These are phyloP conservation scores for Contarinia nasturtii DNA, from an alignment of 1,140 invertebrate genomes.

Conservation along the genomic window DNA sequence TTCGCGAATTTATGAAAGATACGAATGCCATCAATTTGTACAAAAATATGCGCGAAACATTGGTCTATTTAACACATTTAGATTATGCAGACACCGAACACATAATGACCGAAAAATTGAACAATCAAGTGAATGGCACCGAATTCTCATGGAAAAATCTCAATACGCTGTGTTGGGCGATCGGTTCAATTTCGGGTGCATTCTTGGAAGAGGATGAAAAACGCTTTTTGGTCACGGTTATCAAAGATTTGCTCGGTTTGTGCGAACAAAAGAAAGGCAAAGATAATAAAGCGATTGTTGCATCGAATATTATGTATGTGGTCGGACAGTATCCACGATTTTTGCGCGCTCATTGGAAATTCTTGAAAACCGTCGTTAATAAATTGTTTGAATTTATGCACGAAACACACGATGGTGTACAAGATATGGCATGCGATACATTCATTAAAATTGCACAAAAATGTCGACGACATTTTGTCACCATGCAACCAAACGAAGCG, in stretches of 20 bases:
- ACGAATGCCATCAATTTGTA: slow-evolving; percentile 99
- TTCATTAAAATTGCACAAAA: slow-evolving; percentile 99
- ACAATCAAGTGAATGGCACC: slow-evolving; percentile 95
- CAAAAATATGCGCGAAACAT: slow-evolving; percentile 98
- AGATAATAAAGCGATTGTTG: slow-evolving; percentile 99
- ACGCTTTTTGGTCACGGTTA: slow-evolving; percentile 95
- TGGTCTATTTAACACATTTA: slow-evolving; percentile 97
- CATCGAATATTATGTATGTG: slow-evolving; percentile 99
- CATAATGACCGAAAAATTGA: slow-evolving; percentile 98
- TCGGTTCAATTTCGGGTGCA: slow-evolving; percentile 92
- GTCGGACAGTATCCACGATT: slow-evolving; percentile 99
- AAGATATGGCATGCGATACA: slow-evolving; percentile 99
- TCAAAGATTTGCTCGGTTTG: slow-evolving; percentile 92
- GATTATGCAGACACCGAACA: slow-evolving; percentile 94
- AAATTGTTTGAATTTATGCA: slow-evolving; percentile 99
- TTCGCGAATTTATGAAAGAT: slow-evolving; percentile 99
- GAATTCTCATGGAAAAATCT: slow-evolving; percentile 99
- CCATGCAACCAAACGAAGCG: slow-evolving; percentile 86
- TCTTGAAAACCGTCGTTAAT: slow-evolving; percentile 99
- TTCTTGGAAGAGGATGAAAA: slow-evolving; percentile 94
- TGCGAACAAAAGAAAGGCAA: slow-evolving; percentile 98
- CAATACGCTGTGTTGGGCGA: slow-evolving; percentile 98
- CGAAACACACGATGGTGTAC: slow-evolving; percentile 98
- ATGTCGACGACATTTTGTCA: slow-evolving; percentile 94
- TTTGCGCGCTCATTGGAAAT: slow-evolving; percentile 98